Evolutionary conservation across 2,888 invertebrate species (phyloP).

Genomic region (Baccha elongata): DNA sequence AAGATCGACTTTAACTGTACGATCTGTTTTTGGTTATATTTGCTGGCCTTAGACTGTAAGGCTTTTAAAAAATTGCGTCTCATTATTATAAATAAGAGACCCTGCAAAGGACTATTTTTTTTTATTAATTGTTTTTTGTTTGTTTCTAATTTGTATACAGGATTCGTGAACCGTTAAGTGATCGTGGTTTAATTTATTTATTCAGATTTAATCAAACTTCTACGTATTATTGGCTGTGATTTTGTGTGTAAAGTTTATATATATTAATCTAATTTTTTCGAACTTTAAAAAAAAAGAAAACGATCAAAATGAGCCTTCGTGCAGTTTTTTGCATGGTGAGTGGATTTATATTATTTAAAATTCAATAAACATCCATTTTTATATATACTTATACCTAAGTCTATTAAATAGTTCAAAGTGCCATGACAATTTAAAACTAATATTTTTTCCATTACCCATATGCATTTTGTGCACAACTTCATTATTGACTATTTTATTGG

Average conservation of each 20-base stretch:
- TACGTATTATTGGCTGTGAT: conserved; percentile 77
- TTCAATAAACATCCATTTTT: background rate
- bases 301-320: conserved; percentile 80
- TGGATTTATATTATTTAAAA: too few relatives aligned
- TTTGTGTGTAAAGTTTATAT: conserved; percentile 78
- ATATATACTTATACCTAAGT: background rate
- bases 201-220: conserved; percentile 75
- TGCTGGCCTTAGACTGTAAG: conserved; percentile 68
- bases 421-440: conserved; percentile 12
- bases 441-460: conserved; percentile 11
- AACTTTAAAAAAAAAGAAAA: conserved; percentile 41
- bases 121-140: conserved; percentile 64
- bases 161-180: conserved; percentile 72
- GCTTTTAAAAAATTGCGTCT: conserved; percentile 27
- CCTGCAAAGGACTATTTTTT: conserved; percentile 57
- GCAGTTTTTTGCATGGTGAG: conserved; percentile 82
- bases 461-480: conserved; percentile 6
- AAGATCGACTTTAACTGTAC: conserved; percentile 82
- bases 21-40: conserved; percentile 76
- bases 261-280: conserved; percentile 74
- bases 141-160: conserved; percentile 63
- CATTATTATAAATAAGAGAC: conserved; percentile 12
- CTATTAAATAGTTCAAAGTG: background rate
- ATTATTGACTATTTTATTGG: conserved; percentile 8
- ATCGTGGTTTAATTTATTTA: conserved; percentile 75